Percentiles rank a stretch among this genome's conserved stretches.
These are phyloP conservation scores for Xenops minutus DNA, from an alignment of 2,797 vertebrate genomes.

Conservation along the genomic window DNA sequence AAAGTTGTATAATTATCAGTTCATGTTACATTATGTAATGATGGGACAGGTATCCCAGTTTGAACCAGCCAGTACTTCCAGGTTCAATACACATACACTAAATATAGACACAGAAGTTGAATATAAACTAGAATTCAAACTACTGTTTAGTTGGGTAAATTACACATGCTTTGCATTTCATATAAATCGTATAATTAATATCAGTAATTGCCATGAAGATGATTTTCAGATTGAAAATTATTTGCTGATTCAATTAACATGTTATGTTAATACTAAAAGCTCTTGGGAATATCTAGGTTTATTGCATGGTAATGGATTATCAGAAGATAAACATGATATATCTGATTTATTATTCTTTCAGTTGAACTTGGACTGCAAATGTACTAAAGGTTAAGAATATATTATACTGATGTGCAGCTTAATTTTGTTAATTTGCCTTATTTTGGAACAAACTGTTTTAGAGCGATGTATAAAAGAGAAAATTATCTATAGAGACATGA, in stretches of 20 bases:
- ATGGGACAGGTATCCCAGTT: background rate
- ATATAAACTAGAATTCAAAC: background rate
- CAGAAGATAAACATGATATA: background rate
- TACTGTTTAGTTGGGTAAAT: background rate
- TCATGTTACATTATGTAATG: background rate
- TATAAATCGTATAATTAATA: background rate
- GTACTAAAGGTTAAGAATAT: background rate
- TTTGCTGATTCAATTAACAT: conserved; percentile 29
- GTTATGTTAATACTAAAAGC: conserved; percentile 15
- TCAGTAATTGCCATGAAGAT: background rate
- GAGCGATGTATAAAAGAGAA: background rate
- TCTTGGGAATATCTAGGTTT: conserved; percentile 17
- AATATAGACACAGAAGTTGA: background rate
- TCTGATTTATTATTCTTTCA: background rate
- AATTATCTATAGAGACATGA: background rate
- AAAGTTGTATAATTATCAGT: background rate
- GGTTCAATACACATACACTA: background rate
- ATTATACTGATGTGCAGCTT: background rate
- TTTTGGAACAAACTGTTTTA: background rate
- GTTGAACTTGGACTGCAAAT: background rate
- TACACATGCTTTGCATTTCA: background rate
- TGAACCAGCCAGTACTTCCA: background rate
- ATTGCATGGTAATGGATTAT: conserved; percentile 8
- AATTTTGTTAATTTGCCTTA: background rate
- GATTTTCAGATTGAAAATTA: conserved; percentile 24